Percentiles rank a stretch among this genome's conserved stretches.
Conservation (phyloP, 2,888 invertebrate genomes). For the Drosophila recens region DNA sequence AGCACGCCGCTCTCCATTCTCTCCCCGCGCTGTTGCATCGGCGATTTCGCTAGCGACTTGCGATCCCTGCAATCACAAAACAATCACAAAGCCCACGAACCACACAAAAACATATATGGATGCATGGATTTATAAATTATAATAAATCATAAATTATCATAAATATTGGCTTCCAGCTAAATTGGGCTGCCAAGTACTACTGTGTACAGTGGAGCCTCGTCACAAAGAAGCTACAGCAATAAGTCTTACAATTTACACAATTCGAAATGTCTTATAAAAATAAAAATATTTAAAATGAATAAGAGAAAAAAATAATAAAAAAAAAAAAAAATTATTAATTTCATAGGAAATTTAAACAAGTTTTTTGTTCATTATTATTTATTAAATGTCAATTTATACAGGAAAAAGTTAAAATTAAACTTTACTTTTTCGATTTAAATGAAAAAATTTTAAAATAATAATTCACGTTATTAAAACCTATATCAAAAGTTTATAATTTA, state of each 20-base stretch:
- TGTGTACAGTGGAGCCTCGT: constrained; percentile 2
- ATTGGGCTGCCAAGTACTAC: background rate
- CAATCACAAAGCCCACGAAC: constrained; percentile 12
- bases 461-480: too few relatives aligned
- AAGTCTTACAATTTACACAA: too few relatives aligned
- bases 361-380: too few relatives aligned
- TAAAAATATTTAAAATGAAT: too few relatives aligned
- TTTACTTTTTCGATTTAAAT: too few relatives aligned
- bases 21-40: constrained; percentile 48
- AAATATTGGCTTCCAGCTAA: constrained; percentile 4
- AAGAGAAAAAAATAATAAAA: too few relatives aligned
- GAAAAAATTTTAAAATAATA: too few relatives aligned
- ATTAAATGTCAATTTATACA: too few relatives aligned
- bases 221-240: background rate
- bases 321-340: too few relatives aligned
- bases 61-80: constrained; percentile 76
- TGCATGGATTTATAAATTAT: constrained; percentile 2
- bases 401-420: too few relatives aligned
- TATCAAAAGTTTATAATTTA: too few relatives aligned
- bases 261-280: background rate
- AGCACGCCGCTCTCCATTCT: constrained; percentile 76
- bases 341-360: too few relatives aligned
- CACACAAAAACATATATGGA: background rate
- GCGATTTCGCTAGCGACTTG: constrained; percentile 79
- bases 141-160: constrained; percentile 7